Base-by-base conservation (phyloP, 2,888 invertebrate genomes). In the Strigamia transsilvanica region DNA sequence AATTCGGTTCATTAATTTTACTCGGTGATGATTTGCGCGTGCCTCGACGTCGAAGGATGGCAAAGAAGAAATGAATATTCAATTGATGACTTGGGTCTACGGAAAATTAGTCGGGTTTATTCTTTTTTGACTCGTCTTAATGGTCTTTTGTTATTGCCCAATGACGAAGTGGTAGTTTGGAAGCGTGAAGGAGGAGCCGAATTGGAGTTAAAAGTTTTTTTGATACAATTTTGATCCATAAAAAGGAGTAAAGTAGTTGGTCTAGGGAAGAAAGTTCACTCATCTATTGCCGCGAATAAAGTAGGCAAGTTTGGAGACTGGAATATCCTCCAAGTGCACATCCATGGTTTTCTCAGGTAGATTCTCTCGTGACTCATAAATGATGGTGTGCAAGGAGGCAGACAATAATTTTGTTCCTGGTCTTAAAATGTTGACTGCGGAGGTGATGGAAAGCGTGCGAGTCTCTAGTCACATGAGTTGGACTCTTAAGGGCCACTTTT, bases 1-100 rank as follows among this genome's bases (percentile, higher is more conserved):
- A 73, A 73, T 73, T 73, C 73, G 73, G 73, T 73, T 73, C 73
- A 73, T 73, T 73, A 73, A 73, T 73, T 73, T 73, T 32, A 73
- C 73, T 73, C 73, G 32, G 27, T 73, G 73, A 73, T 73, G 73
- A 73, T 73, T 56, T 73, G 73, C 73, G 73, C 73, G 23, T 32
- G 73, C 73, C 73, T 10, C n/a, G 32, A 6, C 73, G 32, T 73
- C 73, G 73, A 27, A 27, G 27, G 27, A 32, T 10, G 12, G 73
- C 73, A 73, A 73, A 15, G 32, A 73, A 73, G 73, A 73, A 73
- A 73, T 73, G 73, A 73, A 73, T 73, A 73, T 73, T 73, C 73
- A 27, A 73, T 73, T 73, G 73, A 73, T 32, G 73, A 73, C 73
- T 27, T 7, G 73, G 32, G 73, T 73, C 73, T 23, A 32, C 73